These are phyloP conservation scores for Anguilla japonica DNA, from an alignment of 2,113 vertebrate species.

Conservation along the genomic window DNA sequence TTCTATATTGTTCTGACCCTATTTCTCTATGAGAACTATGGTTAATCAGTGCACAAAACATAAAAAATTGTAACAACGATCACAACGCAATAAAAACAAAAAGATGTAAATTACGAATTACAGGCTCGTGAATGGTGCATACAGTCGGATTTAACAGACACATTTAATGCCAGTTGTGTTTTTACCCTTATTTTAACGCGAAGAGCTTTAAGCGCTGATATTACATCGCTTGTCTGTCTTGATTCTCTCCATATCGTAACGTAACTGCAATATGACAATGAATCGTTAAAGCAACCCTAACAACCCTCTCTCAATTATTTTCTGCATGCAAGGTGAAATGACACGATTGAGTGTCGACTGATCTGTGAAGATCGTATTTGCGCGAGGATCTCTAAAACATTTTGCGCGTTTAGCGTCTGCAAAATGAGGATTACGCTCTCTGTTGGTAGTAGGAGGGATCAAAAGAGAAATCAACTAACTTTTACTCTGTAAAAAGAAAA, in stretches of 20 bases:
- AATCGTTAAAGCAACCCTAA: background rate
- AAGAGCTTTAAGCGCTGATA: background rate
- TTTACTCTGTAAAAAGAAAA: constrained; percentile 49
- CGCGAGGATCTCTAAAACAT: constrained; percentile 30
- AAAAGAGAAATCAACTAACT: constrained; percentile 54
- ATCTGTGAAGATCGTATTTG: background rate
- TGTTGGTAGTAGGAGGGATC: constrained; percentile 70
- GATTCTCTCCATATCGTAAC: background rate
- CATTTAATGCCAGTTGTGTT: background rate
- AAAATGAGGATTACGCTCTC: constrained; percentile 65
- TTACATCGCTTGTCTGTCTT: background rate
- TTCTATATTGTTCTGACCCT: too few species aligned
- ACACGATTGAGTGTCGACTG: background rate
- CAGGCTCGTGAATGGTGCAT: background rate
- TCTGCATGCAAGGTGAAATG: background rate
- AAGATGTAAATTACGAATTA: background rate
- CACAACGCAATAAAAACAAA: background rate
- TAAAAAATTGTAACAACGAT: background rate
- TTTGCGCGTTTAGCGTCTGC: background rate
- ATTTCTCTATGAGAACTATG: too few species aligned
- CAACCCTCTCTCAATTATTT: background rate
- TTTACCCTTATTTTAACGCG: background rate
- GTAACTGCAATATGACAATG: background rate
- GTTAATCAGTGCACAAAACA: too few species aligned
- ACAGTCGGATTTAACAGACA: background rate